Evolutionary conservation across 2,888 invertebrate species (phyloP).

Genomic region (Netelia inedita): DNA sequence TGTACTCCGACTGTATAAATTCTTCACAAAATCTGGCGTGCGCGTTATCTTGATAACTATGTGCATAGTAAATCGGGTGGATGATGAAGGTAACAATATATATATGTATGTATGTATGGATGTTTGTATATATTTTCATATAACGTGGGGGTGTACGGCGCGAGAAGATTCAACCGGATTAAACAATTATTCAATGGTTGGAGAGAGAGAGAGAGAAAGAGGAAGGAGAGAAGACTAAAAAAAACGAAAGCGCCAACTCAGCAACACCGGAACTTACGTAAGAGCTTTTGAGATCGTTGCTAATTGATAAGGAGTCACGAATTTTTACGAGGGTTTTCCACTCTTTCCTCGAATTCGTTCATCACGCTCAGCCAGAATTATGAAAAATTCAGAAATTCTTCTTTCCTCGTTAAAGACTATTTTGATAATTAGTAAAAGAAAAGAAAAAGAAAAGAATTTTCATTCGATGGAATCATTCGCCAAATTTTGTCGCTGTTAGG

Average conservation of each 20-base stretch:
- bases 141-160: slow-evolving; percentile 3
- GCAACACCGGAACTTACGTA: slow-evolving; percentile 53
- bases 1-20: slow-evolving; percentile 35
- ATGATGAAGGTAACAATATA: slow-evolving; percentile 20
- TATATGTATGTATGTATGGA: slow-evolving; percentile 23
- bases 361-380: background rate
- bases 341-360: background rate
- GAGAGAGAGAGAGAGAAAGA: slow-evolving; percentile 7
- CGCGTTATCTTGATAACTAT: slow-evolving; percentile 39
- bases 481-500: too few species aligned
- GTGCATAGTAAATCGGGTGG: slow-evolving; percentile 30
- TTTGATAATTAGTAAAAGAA: background rate
- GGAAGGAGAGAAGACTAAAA: slow-evolving; percentile 3
- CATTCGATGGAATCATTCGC: background rate
- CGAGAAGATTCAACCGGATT: slow-evolving; percentile 43
- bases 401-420: background rate
- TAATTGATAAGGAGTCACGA: slow-evolving; percentile 29
- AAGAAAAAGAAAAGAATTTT: too few species aligned
- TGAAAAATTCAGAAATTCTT: slow-evolving; percentile 1
- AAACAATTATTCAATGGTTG: slow-evolving; percentile 37
- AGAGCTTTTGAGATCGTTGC: slow-evolving; percentile 31
- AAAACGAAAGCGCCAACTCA: slow-evolving; percentile 46
- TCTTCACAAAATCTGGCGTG: slow-evolving; percentile 49
- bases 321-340: slow-evolving; percentile 39
- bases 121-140: slow-evolving; percentile 32